These are phyloP conservation scores for Muscicapa striata DNA, from an alignment of 2,797 vertebrate genomes.

Conservation along the genomic window DNA sequence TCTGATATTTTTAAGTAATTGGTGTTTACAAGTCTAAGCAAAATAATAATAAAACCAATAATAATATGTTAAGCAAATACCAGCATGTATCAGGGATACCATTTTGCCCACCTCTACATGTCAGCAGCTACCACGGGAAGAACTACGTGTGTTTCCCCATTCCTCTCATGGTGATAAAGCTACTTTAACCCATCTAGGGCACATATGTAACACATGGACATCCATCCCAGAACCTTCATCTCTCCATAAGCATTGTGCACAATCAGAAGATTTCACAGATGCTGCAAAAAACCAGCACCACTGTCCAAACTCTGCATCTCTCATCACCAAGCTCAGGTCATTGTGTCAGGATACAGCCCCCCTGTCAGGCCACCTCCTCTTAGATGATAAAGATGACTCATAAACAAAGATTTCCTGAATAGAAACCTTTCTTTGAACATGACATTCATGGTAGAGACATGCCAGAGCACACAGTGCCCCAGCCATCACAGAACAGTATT, in stretches of 20 bases:
- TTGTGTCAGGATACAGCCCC: neutral
- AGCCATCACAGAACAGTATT: neutral
- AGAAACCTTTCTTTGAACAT: neutral
- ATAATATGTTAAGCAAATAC: neutral
- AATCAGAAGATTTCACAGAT: neutral
- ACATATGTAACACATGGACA: fast-evolving
- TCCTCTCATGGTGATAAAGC: neutral
- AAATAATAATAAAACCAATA: neutral
- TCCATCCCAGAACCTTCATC: neutral
- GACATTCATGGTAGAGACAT: neutral
- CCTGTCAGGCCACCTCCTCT: neutral
- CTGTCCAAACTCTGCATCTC: neutral
- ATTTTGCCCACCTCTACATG: neutral
- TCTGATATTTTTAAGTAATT: neutral
- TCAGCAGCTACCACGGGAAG: neutral
- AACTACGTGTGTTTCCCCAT: neutral
- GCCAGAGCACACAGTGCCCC: neutral
- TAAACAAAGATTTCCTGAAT: neutral
- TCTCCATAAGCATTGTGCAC: neutral
- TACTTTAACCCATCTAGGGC: neutral
- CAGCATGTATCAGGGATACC: neutral
- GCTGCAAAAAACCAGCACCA: neutral
- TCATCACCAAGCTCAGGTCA: neutral
- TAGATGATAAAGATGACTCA: neutral
- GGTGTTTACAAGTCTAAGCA: neutral